Base-by-base conservation (phyloP, 2,797 vertebrate species). In the Anisognathus igniventris region DNA sequence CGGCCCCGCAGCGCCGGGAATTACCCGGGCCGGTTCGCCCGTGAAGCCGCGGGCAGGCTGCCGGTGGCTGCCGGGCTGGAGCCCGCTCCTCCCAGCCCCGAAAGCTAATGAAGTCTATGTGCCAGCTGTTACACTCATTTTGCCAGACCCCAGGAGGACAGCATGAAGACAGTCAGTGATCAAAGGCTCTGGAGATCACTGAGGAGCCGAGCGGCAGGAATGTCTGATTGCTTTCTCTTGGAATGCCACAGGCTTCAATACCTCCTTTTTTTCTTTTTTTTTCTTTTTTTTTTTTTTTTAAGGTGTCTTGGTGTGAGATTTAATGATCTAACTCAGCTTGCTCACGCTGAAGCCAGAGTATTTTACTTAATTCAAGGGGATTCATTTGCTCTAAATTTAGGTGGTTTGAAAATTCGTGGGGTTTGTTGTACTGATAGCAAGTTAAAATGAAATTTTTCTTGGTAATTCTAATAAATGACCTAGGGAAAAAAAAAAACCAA, bases 111-210 rank as follows among this genome's bases (percentile, higher is more conserved):
- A 95, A 94, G 79, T 92, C 75, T 95, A 87, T 72, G 9, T 96
- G 92, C 95, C 96, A 97, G 96, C 95, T 97, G 96, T 76, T 96
- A 18, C 73, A 70, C 94, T 97, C 95, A 88, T 97, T 97, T 96
- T 93, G 84, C 73, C 86, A 80, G 95, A 91, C 92, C 93, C 95
- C 92, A 67, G 92, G 96, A 95, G 92, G 95, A 95, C 90, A 54
- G 95, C 87, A n/a, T 88, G 97, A 95, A 92, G 94, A 96, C 93
- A 81, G 86, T 50, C 79, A 5, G 48, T 93, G 94, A 97, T 97
- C 96, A 97, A 97, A 96, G 94, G 89, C 91, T 92, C 45, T 40
- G 68, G 76, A 93, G 92, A 95, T 97, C 95, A 87, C 35, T 70
- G 92, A 91, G 91, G 93, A 96, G 96, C 86, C 68, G 48, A 88